phyloP scores from a whole-genome alignment of 2,797 vertebrate genomes.

The Falco concolor region DNA sequence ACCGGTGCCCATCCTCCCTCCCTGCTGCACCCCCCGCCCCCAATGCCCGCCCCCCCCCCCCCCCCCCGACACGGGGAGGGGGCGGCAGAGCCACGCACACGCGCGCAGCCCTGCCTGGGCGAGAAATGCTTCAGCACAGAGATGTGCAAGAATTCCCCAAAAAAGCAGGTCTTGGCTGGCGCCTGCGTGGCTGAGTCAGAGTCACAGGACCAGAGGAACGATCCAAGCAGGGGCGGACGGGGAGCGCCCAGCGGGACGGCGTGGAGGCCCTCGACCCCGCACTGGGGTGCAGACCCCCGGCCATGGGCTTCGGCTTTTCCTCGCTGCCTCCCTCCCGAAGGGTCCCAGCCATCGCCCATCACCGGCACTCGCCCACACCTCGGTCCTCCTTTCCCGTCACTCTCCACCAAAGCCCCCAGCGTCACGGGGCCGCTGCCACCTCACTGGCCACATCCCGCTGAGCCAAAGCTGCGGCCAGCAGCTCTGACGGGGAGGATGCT shows the following conservation, averaged over 20 bases:
- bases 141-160: slow-evolving; percentile 13
- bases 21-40: neutral
- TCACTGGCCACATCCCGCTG: accelerated
- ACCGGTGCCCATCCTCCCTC: neutral
- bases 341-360: accelerated
- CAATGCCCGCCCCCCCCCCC: neutral
- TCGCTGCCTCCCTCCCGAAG: accelerated
- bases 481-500: neutral
- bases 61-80: neutral
- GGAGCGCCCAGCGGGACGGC: neutral
- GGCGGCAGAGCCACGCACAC: neutral
- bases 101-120: neutral
- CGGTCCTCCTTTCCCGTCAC: accelerated
- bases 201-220: slow-evolving; percentile 28
- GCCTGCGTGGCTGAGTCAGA: slow-evolving; percentile 67
- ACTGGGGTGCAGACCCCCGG: neutral
- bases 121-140: neutral
- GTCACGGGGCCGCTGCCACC: neutral
- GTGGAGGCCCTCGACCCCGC: neutral
- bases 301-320: neutral
- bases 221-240: neutral
- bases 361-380: accelerated
- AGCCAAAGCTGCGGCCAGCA: neutral
- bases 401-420: neutral
- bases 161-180: slow-evolving; percentile 41